phyloP scores from a whole-genome alignment of 1,140 invertebrate species.

The Dinoponera quadriceps region DNA sequence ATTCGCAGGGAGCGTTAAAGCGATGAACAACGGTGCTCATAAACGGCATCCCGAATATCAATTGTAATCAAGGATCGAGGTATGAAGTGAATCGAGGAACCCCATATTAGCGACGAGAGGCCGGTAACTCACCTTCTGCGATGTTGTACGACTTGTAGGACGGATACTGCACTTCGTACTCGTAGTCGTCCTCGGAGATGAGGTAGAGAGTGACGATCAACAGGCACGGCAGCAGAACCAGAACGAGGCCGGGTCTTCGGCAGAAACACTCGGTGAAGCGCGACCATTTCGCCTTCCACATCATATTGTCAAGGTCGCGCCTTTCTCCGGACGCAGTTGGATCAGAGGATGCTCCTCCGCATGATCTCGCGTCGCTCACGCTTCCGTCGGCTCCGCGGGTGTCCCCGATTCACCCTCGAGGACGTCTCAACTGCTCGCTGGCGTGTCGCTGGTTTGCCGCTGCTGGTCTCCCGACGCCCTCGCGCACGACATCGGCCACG shows the following conservation, averaged over 20 bases:
- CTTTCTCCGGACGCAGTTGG: neutral
- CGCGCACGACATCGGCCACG: neutral
- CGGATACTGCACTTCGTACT: conserved; percentile 73
- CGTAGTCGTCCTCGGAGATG: conserved; percentile 69
- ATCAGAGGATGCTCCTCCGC: neutral
- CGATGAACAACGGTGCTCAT: too few relatives aligned
- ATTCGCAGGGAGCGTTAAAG: too few relatives aligned
- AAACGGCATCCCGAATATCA: too few relatives aligned
- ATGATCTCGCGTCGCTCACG: conserved; percentile 13
- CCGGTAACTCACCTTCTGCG: conserved; percentile 61
- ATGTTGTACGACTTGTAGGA: conserved; percentile 69
- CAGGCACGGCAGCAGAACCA: conserved; percentile 77
- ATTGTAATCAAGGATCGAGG: too few relatives aligned
- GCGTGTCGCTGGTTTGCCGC: too few relatives aligned
- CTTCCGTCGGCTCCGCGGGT: conserved; percentile 3
- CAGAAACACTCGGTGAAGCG: conserved; percentile 75
- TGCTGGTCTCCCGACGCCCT: neutral
- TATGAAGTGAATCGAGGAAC: too few relatives aligned
- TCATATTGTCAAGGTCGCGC: conserved; percentile 20
- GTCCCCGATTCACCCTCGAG: conserved; percentile 20
- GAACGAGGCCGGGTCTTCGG: conserved; percentile 73
- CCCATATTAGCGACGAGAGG: too few relatives aligned
- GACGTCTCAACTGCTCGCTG: conserved; percentile 28
- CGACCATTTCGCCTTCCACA: conserved; percentile 66
- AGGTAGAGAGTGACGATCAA: conserved; percentile 79